A percentile compares a stretch with the other conserved stretches of the same genome.
Conservation (phyloP, 2,888 invertebrate species). For the Clivina fossor region DNA sequence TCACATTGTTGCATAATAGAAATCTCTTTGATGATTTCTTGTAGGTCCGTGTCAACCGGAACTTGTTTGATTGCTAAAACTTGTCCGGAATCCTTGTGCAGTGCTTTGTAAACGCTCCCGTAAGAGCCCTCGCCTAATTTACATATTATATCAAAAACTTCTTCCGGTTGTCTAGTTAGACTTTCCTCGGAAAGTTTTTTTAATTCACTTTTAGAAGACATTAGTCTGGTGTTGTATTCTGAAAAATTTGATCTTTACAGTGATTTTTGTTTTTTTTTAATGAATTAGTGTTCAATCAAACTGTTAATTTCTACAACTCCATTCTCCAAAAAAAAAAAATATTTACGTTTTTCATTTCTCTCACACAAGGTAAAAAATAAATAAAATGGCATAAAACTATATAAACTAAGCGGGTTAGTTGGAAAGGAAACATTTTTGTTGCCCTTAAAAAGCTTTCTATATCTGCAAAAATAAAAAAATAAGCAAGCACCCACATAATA, state of each 20-base stretch:
- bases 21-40: constrained; percentile 97
- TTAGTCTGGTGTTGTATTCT: constrained; percentile 29
- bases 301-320: no score
- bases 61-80: constrained; percentile 94
- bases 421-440: neutral
- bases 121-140: constrained; percentile 94
- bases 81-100: constrained; percentile 93
- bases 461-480: constrained; percentile 19
- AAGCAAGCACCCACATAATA: constrained; percentile 19
- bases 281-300: no score
- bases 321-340: no score
- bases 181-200: constrained; percentile 92
- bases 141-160: constrained; percentile 95
- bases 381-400: no score
- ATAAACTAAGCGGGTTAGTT: neutral
- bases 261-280: no score
- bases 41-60: constrained; percentile 94
- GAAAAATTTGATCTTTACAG: no score
- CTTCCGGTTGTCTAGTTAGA: constrained; percentile 90
- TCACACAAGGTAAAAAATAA: no score
- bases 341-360: no score
- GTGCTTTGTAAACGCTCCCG: constrained; percentile 95
- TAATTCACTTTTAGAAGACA: constrained; percentile 64
- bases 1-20: constrained; percentile 99
- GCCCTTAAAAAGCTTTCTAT: neutral